Conservation (phyloP, 2,797 vertebrate genomes). For the Hylomyscus alleni region DNA sequence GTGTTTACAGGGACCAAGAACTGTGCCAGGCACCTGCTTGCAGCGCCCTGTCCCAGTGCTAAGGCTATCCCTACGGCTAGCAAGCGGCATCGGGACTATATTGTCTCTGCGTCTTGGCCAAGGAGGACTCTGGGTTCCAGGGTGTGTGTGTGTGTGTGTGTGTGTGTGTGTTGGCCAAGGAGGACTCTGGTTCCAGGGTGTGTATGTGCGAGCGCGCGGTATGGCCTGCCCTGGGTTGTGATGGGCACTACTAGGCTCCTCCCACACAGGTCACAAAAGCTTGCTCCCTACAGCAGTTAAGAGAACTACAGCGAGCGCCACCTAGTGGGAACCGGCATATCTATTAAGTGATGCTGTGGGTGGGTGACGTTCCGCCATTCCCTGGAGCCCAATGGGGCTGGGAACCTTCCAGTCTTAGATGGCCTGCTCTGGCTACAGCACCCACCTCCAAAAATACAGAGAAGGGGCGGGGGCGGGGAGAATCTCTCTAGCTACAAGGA, state of each 20-base stretch:
- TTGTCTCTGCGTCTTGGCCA: neutral
- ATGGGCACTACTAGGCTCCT: neutral
- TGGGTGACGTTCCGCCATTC: fast-evolving
- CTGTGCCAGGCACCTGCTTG: neutral
- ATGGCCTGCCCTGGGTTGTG: neutral
- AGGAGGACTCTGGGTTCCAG: neutral
- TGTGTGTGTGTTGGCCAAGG: neutral
- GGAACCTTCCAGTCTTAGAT: no score
- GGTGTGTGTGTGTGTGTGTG: neutral
- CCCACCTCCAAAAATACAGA: neutral
- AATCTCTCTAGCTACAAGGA: neutral
- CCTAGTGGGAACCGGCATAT: neutral
- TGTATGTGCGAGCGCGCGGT: neutral
- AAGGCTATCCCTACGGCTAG: neutral
- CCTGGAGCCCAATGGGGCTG: neutral
- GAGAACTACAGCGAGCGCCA: neutral
- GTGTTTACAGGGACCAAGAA: neutral
- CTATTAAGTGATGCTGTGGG: neutral
- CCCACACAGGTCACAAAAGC: neutral
- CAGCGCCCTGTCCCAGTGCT: neutral
- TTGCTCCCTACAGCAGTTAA: neutral
- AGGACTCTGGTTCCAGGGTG: neutral
- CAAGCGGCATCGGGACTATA: neutral
- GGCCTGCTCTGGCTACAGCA: neutral
- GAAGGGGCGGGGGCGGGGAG: neutral